Evolutionary conservation across 2,113 vertebrate species (phyloP).

Genomic region (Apaloderma vittatum): DNA sequence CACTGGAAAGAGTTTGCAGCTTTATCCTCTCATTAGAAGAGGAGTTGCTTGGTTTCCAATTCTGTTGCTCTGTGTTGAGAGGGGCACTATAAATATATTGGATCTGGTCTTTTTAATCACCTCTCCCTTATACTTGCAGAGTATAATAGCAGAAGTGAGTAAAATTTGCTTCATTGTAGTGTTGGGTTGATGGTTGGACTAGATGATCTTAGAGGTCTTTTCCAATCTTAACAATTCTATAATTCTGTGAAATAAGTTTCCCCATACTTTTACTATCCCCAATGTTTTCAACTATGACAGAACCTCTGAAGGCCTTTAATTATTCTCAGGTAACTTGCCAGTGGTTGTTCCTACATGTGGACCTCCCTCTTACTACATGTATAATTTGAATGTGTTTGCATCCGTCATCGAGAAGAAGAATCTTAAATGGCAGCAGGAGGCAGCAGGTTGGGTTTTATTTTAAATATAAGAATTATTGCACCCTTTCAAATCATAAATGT

Average conservation of each 20-base stretch:
- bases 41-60: neutral
- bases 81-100: neutral
- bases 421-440: neutral
- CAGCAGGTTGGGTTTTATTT: neutral
- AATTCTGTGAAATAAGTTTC: neutral
- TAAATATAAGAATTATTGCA: neutral
- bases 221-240: no score
- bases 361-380: neutral
- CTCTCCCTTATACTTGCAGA: neutral
- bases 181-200: no score
- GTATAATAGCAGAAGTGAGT: rapidly evolving
- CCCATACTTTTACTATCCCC: neutral
- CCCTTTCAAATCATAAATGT: neutral
- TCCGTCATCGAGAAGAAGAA: neutral
- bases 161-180: neutral
- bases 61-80: neutral
- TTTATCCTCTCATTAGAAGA: neutral
- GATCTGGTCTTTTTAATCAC: neutral
- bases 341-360: neutral
- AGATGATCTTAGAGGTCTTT: no score
- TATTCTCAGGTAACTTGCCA: neutral
- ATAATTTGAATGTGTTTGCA: neutral
- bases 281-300: neutral
- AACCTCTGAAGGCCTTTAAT: neutral
- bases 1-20: neutral